phyloP scores from a whole-genome alignment of 2,113 vertebrate genomes.

The Xiphophorus hellerii region DNA sequence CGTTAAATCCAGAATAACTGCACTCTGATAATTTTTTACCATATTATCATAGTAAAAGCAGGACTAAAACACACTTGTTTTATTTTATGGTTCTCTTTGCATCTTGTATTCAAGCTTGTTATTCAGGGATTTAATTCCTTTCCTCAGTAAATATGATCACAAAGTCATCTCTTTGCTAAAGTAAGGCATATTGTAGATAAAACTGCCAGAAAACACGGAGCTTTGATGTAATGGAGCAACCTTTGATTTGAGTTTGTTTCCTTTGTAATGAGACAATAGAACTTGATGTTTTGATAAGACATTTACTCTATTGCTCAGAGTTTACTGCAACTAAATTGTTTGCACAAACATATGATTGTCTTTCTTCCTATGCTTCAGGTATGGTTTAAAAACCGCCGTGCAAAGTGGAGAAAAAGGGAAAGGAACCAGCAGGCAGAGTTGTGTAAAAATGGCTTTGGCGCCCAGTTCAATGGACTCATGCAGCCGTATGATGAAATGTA shows the following conservation, averaged over 20 bases:
- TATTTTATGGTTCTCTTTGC: too few relatives aligned
- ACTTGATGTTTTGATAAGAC: not conserved
- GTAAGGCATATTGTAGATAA: too few relatives aligned
- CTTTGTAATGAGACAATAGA: not conserved
- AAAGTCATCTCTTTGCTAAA: too few relatives aligned
- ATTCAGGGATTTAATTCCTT: too few relatives aligned
- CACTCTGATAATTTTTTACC: too few relatives aligned
- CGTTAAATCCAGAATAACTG: too few relatives aligned
- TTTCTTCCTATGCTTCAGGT: constrained; percentile 79
- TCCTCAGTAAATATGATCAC: too few relatives aligned
- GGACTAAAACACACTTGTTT: too few relatives aligned
- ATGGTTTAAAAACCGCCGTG: constrained; percentile 99
- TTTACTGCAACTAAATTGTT: not conserved
- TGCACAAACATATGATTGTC: not conserved
- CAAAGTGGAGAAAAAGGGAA: constrained; percentile 98
- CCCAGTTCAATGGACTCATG: constrained; percentile 99
- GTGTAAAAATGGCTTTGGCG: constrained; percentile 96
- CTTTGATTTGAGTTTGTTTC: not conserved
- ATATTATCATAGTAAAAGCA: too few relatives aligned
- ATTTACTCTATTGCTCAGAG: not conserved
- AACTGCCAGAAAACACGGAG: too few relatives aligned
- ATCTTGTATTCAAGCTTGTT: too few relatives aligned
- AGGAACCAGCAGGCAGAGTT: constrained; percentile 97
- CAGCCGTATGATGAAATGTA: constrained; percentile 99
- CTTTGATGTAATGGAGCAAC: too few relatives aligned